Conservation (phyloP, 2,888 invertebrate species). For the Craniophora ligustri region DNA sequence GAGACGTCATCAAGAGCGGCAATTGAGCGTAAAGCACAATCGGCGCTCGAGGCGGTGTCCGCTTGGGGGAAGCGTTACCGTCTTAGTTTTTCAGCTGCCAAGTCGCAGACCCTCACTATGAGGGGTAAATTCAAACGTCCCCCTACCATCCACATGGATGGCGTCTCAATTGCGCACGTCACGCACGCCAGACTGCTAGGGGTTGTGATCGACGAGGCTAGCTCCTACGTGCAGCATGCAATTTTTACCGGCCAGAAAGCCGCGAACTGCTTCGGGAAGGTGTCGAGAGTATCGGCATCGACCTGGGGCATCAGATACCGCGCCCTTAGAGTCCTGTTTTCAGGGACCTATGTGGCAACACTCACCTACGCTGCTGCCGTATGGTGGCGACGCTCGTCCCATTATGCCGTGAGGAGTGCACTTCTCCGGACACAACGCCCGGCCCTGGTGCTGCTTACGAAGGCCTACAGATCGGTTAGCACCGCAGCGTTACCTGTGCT, state of each 20-base stretch:
- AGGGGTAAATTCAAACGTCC: constrained; percentile 18
- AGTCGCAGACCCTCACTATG: constrained; percentile 34
- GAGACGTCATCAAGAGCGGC: constrained; percentile 30
- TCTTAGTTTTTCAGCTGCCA: constrained; percentile 40
- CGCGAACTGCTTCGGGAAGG: not conserved
- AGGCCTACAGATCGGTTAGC: constrained; percentile 27
- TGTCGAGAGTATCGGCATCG: constrained; percentile 23
- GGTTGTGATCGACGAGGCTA: not conserved
- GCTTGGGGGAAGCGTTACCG: constrained; percentile 43
- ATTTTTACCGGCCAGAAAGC: constrained; percentile 31
- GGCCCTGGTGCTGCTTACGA: constrained; percentile 16
- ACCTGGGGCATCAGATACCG: constrained; percentile 47
- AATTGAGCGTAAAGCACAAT: too few species aligned
- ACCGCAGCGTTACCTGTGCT: constrained; percentile 21
- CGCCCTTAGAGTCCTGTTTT: constrained; percentile 14
- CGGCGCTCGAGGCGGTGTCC: constrained; percentile 17
- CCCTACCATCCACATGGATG: constrained; percentile 2
- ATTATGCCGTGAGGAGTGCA: not conserved
- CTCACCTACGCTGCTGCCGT: not conserved
- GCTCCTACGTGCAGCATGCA: constrained; percentile 32
- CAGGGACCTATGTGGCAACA: constrained; percentile 50
- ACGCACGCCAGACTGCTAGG: constrained; percentile 1
- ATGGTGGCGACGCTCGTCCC: not conserved
- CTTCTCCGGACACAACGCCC: constrained; percentile 10
- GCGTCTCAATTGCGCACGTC: not conserved